Base-by-base conservation (phyloP, 2,888 invertebrate genomes). In the Muschampia plurimacula region DNA sequence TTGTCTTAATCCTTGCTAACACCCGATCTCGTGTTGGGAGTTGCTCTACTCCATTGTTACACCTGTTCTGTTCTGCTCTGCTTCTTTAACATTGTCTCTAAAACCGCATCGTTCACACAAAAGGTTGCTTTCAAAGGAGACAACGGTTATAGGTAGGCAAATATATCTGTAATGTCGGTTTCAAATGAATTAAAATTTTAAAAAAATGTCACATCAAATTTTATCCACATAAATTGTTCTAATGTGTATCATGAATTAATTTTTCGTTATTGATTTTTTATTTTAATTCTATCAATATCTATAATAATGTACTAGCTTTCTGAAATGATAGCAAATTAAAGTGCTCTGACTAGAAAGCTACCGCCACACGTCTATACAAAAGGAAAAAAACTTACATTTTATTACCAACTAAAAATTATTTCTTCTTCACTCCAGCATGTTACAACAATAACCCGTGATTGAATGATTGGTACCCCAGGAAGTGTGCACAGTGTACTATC, bases 1-100 rank as follows among this genome's bases (percentile, higher is more conserved):
- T 73, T 73, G 67, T 64, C 72, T 70, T 69, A 70, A 70, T 65
- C 55, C 72, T 69, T 44, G 67, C 60, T 64, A 73, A 69, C 69
- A 55, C 15, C 69, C n/a, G 62, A 72, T 83, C 83, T 87, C 86
- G 79, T 72, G 78, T 87, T 85, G 78, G 85, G 77, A 73, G 73
- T 71, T 69, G 68, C 75, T 75, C 22, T 39, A 13, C 5, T 41
- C 68, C 64, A 72, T 72, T 68, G 72, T 68, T 69, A 73, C 75
- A 83, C 89, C 77, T 78, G 87, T 85, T 84, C 69, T 36, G 83
- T 82, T 78, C 83, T 81, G 89, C 87, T 87, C 89, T 86, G 85
- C 76, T 85, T 82, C 80, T 70, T 77, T 69, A 74, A 80, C 77
- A 77, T 78, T 79, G 79, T 80, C 15, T 36, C 57, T 65, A 39